These are phyloP conservation scores for Solea senegalensis DNA, from an alignment of 2,113 vertebrate genomes.

Conservation along the genomic window DNA sequence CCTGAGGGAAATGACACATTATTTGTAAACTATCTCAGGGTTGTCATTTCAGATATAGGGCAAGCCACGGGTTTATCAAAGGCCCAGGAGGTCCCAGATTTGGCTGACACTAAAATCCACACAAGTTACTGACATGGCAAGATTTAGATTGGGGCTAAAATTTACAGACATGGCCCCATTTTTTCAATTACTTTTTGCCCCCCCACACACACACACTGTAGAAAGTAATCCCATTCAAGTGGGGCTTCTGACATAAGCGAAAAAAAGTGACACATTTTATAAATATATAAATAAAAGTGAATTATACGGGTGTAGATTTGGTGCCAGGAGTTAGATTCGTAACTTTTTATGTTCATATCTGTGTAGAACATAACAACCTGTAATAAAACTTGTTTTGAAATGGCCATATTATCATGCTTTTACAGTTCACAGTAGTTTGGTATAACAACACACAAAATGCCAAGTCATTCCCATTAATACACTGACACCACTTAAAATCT, in stretches of 20 bases:
- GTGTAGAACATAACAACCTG: not conserved
- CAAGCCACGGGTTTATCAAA: slow-evolving; percentile 23
- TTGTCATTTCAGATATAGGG: slow-evolving; percentile 40
- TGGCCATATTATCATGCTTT: not conserved
- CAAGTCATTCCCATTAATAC: no score
- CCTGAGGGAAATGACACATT: slow-evolving; percentile 30
- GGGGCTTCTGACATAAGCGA: slow-evolving; percentile 22
- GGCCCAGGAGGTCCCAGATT: slow-evolving; percentile 24
- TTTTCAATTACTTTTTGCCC: slow-evolving; percentile 22
- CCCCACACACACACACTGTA: not conserved
- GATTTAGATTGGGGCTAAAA: slow-evolving; percentile 36
- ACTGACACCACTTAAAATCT: no score
- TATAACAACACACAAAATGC: no score
- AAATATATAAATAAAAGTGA: slow-evolving; percentile 9
- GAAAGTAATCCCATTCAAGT: slow-evolving; percentile 34
- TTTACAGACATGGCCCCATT: slow-evolving; percentile 29
- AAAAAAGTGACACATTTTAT: slow-evolving; percentile 19
- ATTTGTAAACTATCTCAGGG: slow-evolving; percentile 51
- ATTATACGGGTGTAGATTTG: slow-evolving; percentile 14
- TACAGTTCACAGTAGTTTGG: no score
- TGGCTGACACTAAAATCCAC: slow-evolving; percentile 19
- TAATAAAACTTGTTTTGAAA: not conserved
- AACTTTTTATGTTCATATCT: not conserved
- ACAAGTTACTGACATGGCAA: slow-evolving; percentile 41
- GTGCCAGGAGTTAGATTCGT: not conserved